Percentiles rank a stretch among this genome's conserved stretches.
phyloP scores from a whole-genome alignment of 2,888 invertebrate species.

The Rutpela maculata region DNA sequence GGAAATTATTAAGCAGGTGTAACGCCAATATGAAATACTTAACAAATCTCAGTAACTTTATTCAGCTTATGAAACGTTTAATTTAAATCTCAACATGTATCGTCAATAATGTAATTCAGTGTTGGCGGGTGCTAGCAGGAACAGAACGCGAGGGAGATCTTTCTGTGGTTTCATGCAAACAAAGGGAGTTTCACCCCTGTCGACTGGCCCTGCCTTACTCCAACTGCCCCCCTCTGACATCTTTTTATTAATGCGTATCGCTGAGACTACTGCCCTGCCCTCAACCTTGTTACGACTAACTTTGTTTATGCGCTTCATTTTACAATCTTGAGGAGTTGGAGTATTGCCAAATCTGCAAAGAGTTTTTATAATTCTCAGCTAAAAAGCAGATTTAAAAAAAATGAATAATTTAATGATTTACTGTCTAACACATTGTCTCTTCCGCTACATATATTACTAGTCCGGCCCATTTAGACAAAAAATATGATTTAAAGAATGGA shows the following conservation, averaged over 20 bases:
- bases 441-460: not conserved
- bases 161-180: slow-evolving; percentile 67
- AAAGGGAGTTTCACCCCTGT: slow-evolving; percentile 62
- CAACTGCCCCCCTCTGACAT: slow-evolving; percentile 49
- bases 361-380: not conserved
- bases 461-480: too few species aligned
- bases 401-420: not conserved
- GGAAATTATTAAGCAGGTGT: too few species aligned
- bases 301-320: slow-evolving; percentile 41
- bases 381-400: slow-evolving; percentile 9
- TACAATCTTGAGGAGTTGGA: slow-evolving; percentile 29
- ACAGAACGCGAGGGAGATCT: slow-evolving; percentile 46
- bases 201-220: slow-evolving; percentile 46
- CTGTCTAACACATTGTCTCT: not conserved
- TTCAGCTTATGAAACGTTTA: slow-evolving; percentile 5
- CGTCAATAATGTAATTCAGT: slow-evolving; percentile 58
- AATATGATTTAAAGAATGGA: too few species aligned
- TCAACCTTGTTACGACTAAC: slow-evolving; percentile 57
- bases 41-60: not conserved
- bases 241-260: slow-evolving; percentile 62
- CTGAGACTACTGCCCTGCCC: slow-evolving; percentile 53
- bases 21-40: too few species aligned
- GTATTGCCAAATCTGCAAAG: slow-evolving; percentile 16
- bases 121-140: slow-evolving; percentile 46
- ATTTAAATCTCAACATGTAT: slow-evolving; percentile 58